These are phyloP conservation scores for Gouania willdenowi DNA, from an alignment of 2,797 vertebrate genomes.

Conservation along the genomic window DNA sequence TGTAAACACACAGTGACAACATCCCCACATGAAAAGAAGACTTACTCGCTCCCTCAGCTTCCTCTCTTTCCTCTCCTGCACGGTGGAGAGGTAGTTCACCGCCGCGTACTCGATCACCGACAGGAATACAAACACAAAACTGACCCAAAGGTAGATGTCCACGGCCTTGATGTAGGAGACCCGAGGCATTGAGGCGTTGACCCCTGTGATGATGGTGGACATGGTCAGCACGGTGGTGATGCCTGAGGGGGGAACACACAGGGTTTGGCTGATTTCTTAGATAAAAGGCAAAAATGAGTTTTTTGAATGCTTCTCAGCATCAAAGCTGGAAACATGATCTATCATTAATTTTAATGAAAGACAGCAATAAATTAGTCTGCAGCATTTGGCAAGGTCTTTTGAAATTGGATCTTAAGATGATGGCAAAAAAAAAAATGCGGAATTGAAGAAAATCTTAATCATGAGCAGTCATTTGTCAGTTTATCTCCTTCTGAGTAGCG, in stretches of 20 bases:
- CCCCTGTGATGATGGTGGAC: conserved; percentile 84
- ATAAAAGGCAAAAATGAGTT: too few species aligned
- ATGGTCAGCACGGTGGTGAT: conserved; percentile 83
- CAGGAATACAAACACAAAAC: conserved; percentile 82
- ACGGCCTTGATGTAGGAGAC: conserved; percentile 84
- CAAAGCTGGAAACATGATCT: too few species aligned
- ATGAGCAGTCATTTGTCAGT: too few species aligned
- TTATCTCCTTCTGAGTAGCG: too few species aligned
- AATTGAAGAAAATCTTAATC: too few species aligned
- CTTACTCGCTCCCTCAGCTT: conserved; percentile 82
- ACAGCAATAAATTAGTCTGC: too few species aligned
- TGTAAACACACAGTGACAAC: too few species aligned
- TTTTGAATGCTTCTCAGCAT: too few species aligned
- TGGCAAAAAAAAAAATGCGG: too few species aligned
- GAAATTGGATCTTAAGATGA: too few species aligned
- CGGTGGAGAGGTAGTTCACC: conserved; percentile 87
- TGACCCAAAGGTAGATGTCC: conserved; percentile 84
- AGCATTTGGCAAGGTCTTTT: too few species aligned
- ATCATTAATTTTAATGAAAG: too few species aligned
- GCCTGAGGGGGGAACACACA: conserved; percentile 51
- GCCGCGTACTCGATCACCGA: conserved; percentile 82
- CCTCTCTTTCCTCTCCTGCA: conserved; percentile 86
- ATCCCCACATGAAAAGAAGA: background rate
- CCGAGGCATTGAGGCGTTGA: conserved; percentile 82
- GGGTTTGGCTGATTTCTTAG: conserved; percentile 7